Evolutionary conservation across 92 coral and sea anemone species (phyloP).

Genomic region (Muricea muricata): DNA sequence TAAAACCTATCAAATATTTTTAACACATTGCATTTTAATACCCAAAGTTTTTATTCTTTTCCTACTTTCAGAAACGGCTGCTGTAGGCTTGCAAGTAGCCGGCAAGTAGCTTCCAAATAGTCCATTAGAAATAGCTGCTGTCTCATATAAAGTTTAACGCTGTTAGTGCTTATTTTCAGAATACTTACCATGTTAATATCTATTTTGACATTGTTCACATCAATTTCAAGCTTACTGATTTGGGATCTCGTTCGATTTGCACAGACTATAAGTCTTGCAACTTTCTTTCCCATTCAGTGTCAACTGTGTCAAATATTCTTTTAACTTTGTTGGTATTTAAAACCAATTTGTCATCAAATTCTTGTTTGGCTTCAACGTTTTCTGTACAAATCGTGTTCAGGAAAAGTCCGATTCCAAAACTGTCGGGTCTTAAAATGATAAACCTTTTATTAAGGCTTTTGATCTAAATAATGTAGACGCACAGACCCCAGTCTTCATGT

Average conservation of each 20-base stretch:
- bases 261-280: slow-evolving; percentile 16
- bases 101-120: too few relatives aligned
- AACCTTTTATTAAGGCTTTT: slow-evolving; percentile 7
- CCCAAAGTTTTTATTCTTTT: too few relatives aligned
- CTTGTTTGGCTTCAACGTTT: not conserved
- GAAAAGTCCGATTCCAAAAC: slow-evolving; percentile 25
- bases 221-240: slow-evolving; percentile 37
- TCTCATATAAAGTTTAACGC: not conserved
- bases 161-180: not conserved
- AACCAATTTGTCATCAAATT: not conserved
- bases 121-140: too few relatives aligned
- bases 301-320: slow-evolving; percentile 32
- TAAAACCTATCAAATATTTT: not conserved
- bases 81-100: too few relatives aligned
- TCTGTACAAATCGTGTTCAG: slow-evolving; percentile 28
- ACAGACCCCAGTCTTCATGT: slow-evolving; percentile 45
- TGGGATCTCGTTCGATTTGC: slow-evolving; percentile 36
- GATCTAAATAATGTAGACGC: slow-evolving; percentile 28
- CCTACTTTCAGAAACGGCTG: too few relatives aligned
- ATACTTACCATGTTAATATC: slow-evolving; percentile 14
- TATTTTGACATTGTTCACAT: slow-evolving; percentile 15
- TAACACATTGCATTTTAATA: too few relatives aligned
- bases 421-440: slow-evolving; percentile 46
- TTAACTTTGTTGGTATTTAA: slow-evolving; percentile 31
- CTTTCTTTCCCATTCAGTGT: slow-evolving; percentile 55